Evolutionary conservation across 1,140 invertebrate species (phyloP), one percentile per base, ranked within the genome.

Genomic region (Danaus melanippus): DNA sequence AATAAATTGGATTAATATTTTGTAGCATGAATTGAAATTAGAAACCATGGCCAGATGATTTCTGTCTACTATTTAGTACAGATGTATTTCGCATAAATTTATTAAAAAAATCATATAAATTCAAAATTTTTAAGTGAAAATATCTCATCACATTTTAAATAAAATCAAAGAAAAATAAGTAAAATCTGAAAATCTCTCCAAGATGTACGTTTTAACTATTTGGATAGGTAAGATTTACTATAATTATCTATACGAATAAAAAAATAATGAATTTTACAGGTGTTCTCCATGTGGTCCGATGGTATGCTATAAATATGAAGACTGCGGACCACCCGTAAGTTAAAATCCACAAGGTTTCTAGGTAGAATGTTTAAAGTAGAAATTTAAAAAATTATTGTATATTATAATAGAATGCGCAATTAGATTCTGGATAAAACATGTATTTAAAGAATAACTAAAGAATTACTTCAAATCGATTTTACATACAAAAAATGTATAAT

Each of bases 271-370:
- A 58, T 11, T 8, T 79, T 74, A 48, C 53, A 85, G 81, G 80
- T 84, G 83, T 73, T 74, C 75, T 8, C 83, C 83, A 12, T 84
- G 83, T 72, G 83, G 83, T 47, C 80, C 83, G 47, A 83, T 84
- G 79, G 76, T 86, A 52, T 86, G 83, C 53, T 86, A 86, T 56
- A 86, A 80, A 75, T 87, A 87, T 58, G 83, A 87, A 75, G 84
- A 87, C 58, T 80, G 78, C 52, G 86, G 86, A 58, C 76, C 77
- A 46, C 70, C 79, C 54, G 86, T 87, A 67, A 77, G 79, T 74
- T 57, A 15, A 56, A 32, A 32, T 32, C 21, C 21, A 32, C 21
- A 32, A 32, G 21, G 21, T 32, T 32, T 32, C 2, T 32, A 32
- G 21, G 21, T 32, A 32, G 21, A 32, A 32, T 32, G 6, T 32